Evolutionary conservation across 2,113 vertebrate genomes (phyloP).

Genomic region (Mesitornis unicolor): DNA sequence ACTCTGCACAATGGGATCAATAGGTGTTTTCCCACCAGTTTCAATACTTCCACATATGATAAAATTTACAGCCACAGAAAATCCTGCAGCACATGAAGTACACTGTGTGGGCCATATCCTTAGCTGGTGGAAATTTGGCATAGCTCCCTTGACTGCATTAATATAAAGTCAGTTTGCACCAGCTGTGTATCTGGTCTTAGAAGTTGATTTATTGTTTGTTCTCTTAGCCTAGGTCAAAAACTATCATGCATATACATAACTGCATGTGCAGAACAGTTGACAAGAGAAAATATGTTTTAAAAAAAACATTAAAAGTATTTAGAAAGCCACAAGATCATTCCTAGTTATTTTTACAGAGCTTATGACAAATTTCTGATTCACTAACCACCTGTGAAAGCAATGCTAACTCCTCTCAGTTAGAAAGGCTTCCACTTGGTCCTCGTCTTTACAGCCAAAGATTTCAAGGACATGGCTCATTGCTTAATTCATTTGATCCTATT

Average conservation of each 20-base stretch:
- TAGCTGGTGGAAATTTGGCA: neutral
- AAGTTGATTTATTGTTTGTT: neutral
- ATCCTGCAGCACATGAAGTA: neutral
- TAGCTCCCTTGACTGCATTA: neutral
- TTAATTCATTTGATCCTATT: conserved; percentile 65
- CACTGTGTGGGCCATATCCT: neutral
- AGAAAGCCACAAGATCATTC: neutral
- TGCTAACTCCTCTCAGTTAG: neutral
- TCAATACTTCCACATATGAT: neutral
- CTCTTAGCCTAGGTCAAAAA: neutral
- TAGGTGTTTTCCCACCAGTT: neutral
- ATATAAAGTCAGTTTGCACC: neutral
- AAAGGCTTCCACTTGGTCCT: neutral
- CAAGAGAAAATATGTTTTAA: neutral
- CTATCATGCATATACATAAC: neutral
- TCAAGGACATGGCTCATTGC: conserved; percentile 47
- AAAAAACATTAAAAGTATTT: neutral
- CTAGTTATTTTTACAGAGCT: neutral
- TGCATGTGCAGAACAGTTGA: neutral
- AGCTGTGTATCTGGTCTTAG: neutral
- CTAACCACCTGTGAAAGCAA: neutral
- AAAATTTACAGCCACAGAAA: neutral
- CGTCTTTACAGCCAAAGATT: neutral
- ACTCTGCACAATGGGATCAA: neutral
- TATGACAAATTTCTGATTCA: neutral